phyloP scores from a whole-genome alignment of 2,888 invertebrate species.

The Thera britannica region DNA sequence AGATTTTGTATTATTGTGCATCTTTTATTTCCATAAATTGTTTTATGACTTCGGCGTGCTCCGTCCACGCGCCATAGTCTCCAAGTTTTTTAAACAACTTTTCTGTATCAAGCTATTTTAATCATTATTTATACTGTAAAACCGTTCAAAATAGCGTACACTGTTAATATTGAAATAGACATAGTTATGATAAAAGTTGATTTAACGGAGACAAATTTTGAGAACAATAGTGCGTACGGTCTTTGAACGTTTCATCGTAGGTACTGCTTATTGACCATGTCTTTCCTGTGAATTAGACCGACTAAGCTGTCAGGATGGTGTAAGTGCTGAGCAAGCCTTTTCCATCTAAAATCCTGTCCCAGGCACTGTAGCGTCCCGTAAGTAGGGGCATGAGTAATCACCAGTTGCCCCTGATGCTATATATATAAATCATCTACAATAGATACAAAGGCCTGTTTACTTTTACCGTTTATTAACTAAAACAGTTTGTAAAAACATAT shows the following conservation, averaged over 20 bases:
- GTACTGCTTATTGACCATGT: too few relatives aligned
- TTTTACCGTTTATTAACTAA: too few relatives aligned
- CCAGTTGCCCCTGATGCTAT: too few relatives aligned
- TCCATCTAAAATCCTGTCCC: too few relatives aligned
- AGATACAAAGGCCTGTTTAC: too few relatives aligned
- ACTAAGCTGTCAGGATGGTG: too few relatives aligned
- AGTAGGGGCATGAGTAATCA: too few relatives aligned
- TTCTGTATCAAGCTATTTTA: background rate
- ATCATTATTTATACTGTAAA: background rate
- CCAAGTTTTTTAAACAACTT: background rate
- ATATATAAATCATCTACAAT: too few relatives aligned
- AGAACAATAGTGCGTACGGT: background rate
- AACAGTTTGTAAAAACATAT: too few relatives aligned
- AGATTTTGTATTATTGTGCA: background rate
- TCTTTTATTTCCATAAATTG: background rate
- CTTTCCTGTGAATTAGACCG: too few relatives aligned
- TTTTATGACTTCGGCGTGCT: background rate
- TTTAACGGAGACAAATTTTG: slow-evolving; percentile 62
- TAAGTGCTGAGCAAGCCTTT: too few relatives aligned
- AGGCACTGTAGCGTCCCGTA: too few relatives aligned
- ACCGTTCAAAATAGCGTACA: background rate
- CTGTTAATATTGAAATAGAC: background rate
- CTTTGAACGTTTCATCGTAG: background rate
- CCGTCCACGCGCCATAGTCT: background rate
- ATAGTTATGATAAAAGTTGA: background rate